These are phyloP conservation scores for Epizoanthus illoricatus DNA, from an alignment of 92 coral and sea anemone species.

Conservation along the genomic window DNA sequence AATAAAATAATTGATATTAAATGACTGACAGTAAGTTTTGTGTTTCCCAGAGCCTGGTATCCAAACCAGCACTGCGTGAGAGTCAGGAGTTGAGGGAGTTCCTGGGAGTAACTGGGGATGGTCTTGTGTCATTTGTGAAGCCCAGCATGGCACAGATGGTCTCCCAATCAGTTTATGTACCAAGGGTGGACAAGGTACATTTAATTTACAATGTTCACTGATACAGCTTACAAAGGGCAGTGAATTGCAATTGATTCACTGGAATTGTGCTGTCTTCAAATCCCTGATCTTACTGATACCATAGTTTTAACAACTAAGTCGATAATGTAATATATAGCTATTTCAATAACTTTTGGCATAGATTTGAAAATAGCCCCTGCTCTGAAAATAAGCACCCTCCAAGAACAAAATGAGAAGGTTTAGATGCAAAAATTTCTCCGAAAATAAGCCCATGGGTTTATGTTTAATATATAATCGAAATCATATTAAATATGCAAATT, in stretches of 20 bases:
- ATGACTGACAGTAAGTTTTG: background rate
- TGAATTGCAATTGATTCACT: background rate
- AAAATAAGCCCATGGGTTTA: no score
- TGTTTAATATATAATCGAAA: no score
- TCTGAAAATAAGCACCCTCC: no score
- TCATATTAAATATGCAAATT: no score
- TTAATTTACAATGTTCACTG: background rate
- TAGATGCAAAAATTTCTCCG: no score
- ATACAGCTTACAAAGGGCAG: background rate
- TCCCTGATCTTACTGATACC: no score
- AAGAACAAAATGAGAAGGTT: no score
- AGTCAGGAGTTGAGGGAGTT: slow-evolving; percentile 88
- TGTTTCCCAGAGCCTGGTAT: slow-evolving; percentile 76
- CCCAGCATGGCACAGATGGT: slow-evolving; percentile 77
- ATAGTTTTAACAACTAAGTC: no score
- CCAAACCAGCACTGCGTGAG: slow-evolving; percentile 72
- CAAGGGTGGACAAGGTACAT: slow-evolving; percentile 88
- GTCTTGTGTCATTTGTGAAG: slow-evolving; percentile 73
- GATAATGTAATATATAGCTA: no score
- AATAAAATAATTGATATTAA: background rate
- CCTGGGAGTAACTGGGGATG: slow-evolving; percentile 83
- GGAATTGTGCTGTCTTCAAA: no score
- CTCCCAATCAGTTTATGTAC: slow-evolving; percentile 82
- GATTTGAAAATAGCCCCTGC: no score
- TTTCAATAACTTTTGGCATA: no score